Evolutionary conservation across 2,888 invertebrate species (phyloP).

Genomic region (Drosophila neotestacea): DNA sequence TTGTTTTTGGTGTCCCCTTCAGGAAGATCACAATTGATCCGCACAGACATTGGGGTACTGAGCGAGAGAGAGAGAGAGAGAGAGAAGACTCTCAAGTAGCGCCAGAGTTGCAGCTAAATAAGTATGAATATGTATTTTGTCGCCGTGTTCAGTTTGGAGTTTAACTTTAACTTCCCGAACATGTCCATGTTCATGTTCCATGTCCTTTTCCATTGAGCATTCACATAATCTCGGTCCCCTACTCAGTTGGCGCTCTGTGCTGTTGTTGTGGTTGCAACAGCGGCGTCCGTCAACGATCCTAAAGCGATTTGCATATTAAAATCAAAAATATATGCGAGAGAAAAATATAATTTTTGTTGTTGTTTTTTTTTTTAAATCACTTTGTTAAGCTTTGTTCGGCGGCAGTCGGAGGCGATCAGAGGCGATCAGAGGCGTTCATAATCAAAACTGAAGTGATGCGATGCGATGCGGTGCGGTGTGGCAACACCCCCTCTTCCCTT

Average conservation of each 20-base stretch:
- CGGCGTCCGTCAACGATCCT: constrained; percentile 77
- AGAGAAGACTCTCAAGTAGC: constrained; percentile 46
- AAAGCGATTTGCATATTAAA: constrained; percentile 76
- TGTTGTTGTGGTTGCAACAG: constrained; percentile 52
- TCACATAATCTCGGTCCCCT: constrained; percentile 1
- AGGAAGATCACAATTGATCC: constrained; percentile 59
- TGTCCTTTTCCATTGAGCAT: constrained; percentile 30
- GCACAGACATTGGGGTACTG: constrained; percentile 46
- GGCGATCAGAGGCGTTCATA: constrained; percentile 75
- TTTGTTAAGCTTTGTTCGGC: constrained; percentile 75
- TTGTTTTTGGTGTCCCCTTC: constrained; percentile 3
- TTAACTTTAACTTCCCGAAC: constrained; percentile 8
- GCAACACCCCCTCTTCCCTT: constrained; percentile 3
- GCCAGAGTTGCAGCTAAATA: constrained; percentile 49
- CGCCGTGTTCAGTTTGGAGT: constrained; percentile 12
- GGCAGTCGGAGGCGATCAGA: constrained; percentile 71
- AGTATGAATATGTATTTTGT: constrained; percentile 53
- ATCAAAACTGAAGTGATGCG: constrained; percentile 72
- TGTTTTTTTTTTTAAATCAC: constrained; percentile 62
- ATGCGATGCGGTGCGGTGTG: constrained; percentile 48
- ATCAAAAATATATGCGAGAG: constrained; percentile 2
- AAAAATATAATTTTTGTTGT: background rate
- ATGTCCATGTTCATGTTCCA: constrained; percentile 15
- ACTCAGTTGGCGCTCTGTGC: constrained; percentile 57
- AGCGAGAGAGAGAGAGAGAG: background rate